Percentiles rank a stretch among this genome's conserved stretches.
These are phyloP conservation scores for Heliocidaris erythrogramma DNA, from an alignment of 35 echinoderm and acorn worm genomes.

Conservation along the genomic window DNA sequence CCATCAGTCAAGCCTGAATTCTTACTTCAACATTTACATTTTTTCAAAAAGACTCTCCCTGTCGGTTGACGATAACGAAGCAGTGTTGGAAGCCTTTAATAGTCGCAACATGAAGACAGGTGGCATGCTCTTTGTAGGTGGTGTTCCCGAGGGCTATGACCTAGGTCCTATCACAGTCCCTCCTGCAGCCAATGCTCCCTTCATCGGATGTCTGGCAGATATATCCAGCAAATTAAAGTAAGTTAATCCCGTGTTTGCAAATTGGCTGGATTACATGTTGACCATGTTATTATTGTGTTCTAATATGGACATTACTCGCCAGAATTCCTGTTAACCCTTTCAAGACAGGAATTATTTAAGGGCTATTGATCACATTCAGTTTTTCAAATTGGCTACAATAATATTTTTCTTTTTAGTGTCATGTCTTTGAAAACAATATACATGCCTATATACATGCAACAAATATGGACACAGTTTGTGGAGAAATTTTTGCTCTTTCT, in stretches of 20 bases:
- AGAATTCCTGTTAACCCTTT: no score
- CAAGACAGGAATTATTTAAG: no score
- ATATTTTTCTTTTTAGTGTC: no score
- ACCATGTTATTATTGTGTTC: not conserved
- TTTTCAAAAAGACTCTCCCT: slow-evolving; percentile 59
- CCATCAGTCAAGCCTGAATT: not conserved
- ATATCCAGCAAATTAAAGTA: slow-evolving; percentile 55
- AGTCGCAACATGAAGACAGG: slow-evolving; percentile 52
- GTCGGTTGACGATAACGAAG: slow-evolving; percentile 55
- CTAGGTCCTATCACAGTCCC: slow-evolving; percentile 43
- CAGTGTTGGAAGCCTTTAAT: not conserved
- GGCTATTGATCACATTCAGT: no score
- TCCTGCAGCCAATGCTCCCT: not conserved
- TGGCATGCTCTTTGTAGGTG: slow-evolving; percentile 58
- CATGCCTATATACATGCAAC: no score
- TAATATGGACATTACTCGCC: no score
- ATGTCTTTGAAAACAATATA: no score
- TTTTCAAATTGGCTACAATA: no score
- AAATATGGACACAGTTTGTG: no score
- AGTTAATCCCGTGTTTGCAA: slow-evolving; percentile 25
- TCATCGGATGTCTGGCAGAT: slow-evolving; percentile 70
- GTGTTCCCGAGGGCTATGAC: slow-evolving; percentile 45
- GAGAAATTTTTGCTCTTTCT: no score
- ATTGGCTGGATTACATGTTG: not conserved
- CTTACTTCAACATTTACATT: not conserved